A percentile compares a stretch with the other conserved stretches of the same genome.
These are phyloP conservation scores for Lutraria rhynchaena DNA, from an alignment of 1,140 invertebrate species.

Conservation along the genomic window DNA sequence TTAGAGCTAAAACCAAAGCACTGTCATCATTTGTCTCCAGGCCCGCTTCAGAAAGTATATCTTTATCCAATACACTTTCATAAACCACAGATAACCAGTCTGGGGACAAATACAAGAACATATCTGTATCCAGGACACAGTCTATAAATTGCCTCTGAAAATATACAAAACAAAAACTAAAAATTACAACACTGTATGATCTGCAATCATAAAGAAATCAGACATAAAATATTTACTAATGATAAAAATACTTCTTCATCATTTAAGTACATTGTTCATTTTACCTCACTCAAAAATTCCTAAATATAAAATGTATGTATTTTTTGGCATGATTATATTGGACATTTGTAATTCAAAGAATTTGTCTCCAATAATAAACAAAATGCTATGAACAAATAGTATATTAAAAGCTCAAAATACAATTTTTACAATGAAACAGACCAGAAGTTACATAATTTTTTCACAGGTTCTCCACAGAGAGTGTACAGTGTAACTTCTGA, in stretches of 20 bases:
- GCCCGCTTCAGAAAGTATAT: slow-evolving; percentile 88
- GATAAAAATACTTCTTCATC: background rate
- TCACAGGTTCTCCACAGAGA: too few relatives aligned
- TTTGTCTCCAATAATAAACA: too few relatives aligned
- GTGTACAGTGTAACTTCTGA: too few relatives aligned
- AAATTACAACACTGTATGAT: background rate
- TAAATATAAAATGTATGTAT: background rate
- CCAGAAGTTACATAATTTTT: too few relatives aligned
- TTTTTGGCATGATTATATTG: too few relatives aligned
- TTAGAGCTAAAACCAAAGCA: slow-evolving; percentile 90
- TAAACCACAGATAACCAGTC: slow-evolving; percentile 96
- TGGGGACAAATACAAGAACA: slow-evolving; percentile 94
- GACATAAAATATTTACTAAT: background rate
- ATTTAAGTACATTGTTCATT: background rate
- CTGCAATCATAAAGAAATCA: background rate
- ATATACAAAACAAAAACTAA: slow-evolving; percentile 31
- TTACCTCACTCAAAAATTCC: background rate
- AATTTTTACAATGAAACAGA: too few relatives aligned
- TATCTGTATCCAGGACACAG: slow-evolving; percentile 93
- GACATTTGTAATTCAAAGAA: too few relatives aligned
- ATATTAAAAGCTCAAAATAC: too few relatives aligned
- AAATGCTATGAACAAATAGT: too few relatives aligned
- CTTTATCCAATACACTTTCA: slow-evolving; percentile 90
- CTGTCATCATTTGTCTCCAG: slow-evolving; percentile 85
- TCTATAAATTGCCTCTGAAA: slow-evolving; percentile 93